Conservation (phyloP, 2,888 invertebrate species). For the Caenorhabditis japonica region DNA sequence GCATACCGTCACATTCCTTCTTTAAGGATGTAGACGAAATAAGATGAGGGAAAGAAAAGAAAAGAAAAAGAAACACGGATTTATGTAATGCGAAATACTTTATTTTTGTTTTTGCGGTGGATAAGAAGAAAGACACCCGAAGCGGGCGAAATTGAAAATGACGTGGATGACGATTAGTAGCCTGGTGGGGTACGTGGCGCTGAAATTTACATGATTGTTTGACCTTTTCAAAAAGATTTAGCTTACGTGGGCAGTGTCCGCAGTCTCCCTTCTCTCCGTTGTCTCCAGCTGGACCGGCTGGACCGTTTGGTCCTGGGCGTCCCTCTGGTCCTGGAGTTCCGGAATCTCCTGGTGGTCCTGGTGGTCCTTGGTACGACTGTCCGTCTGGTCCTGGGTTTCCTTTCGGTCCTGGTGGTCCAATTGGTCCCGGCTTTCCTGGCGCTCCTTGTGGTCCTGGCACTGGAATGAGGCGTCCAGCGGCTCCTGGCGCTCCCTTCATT, state of each 20-base stretch:
- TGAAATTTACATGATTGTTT: conserved; percentile 28
- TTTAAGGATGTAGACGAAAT: not conserved
- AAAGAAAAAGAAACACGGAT: not conserved
- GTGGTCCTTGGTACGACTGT: conserved; percentile 69
- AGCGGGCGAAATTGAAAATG: conserved; percentile 54
- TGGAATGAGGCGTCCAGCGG: conserved; percentile 68
- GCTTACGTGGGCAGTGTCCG: conserved; percentile 68
- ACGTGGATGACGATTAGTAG: conserved; percentile 59
- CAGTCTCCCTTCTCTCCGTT: conserved; percentile 70
- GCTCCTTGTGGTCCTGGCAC: conserved; percentile 71
- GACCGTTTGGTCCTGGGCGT: conserved; percentile 66
- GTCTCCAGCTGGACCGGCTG: conserved; percentile 66
- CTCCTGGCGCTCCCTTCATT: conserved; percentile 72
- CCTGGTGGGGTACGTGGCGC: conserved; percentile 71
- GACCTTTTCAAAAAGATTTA: not conserved
- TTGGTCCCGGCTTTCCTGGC: conserved; percentile 68
- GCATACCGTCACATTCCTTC: conserved; percentile 26
- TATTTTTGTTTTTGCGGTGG: conserved; percentile 39
- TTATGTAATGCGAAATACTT: conserved; percentile 45
- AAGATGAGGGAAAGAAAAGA: conserved; percentile 3
- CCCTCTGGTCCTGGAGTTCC: conserved; percentile 69
- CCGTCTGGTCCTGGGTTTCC: conserved; percentile 71
- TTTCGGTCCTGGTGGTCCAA: conserved; percentile 69
- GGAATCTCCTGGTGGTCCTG: conserved; percentile 70
- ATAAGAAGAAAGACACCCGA: conserved; percentile 52